phyloP scores from a whole-genome alignment of 2,113 vertebrate genomes.

The Macaca mulatta region DNA sequence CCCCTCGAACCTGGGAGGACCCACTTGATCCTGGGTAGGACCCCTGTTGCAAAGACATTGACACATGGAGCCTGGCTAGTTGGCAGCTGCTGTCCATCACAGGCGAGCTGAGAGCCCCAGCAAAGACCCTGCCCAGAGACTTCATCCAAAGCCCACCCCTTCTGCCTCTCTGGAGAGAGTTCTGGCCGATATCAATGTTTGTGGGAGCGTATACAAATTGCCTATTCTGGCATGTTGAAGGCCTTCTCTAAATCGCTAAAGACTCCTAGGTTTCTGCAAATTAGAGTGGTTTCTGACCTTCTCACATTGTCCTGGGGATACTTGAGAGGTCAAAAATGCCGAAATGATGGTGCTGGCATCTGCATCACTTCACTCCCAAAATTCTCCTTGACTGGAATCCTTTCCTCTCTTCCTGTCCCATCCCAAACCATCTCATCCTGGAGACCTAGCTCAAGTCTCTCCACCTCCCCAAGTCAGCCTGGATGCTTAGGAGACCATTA shows the following conservation, averaged over 20 bases:
- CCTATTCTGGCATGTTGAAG: fast-evolving
- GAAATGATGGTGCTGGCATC: too few species aligned
- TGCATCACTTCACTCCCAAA: neutral
- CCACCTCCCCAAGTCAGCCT: neutral
- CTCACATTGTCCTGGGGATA: neutral
- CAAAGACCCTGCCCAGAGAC: neutral
- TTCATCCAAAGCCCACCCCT: neutral
- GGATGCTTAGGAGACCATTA: neutral
- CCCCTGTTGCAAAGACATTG: neutral
- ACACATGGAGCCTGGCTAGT: neutral
- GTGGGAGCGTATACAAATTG: neutral
- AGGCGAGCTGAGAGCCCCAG: neutral
- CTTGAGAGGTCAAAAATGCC: neutral
- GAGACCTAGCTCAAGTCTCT: neutral
- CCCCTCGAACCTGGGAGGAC: neutral
- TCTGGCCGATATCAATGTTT: neutral
- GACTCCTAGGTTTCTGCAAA: neutral
- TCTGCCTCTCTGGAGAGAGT: neutral
- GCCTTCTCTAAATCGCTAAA: neutral
- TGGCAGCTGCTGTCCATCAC: neutral
- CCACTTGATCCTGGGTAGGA: neutral
- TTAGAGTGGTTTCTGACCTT: neutral
- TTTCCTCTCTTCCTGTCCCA: neutral
- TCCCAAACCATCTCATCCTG: neutral
- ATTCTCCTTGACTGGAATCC: neutral